Evolutionary conservation across 1,140 invertebrate genomes (phyloP).

Genomic region (Pygmarrhopalites habei): DNA sequence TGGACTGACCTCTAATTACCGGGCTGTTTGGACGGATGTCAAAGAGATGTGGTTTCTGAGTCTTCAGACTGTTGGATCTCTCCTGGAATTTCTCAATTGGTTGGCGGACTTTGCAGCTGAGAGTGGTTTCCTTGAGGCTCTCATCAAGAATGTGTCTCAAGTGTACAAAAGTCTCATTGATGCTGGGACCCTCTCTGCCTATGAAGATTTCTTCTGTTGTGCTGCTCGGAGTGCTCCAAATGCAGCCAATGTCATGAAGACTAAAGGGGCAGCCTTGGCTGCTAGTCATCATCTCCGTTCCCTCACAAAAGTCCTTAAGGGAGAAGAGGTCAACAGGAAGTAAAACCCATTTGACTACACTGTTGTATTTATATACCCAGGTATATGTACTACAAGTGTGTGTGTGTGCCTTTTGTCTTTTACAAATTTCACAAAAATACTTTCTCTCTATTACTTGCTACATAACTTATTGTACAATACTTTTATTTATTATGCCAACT

Average conservation of each 20-base stretch:
- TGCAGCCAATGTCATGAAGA: constrained; percentile 67
- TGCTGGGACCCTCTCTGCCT: constrained; percentile 75
- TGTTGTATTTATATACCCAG: no score
- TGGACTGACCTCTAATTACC: constrained; percentile 75
- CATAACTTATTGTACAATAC: no score
- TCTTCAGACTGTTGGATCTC: constrained; percentile 80
- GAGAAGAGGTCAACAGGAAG: constrained; percentile 1
- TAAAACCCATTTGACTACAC: no score
- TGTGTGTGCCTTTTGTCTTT: no score
- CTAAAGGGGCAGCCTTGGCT: constrained; percentile 57
- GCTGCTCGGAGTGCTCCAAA: constrained; percentile 62
- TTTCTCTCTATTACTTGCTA: no score
- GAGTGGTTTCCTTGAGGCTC: constrained; percentile 83
- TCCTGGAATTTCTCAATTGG: constrained; percentile 74
- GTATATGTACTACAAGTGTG: no score
- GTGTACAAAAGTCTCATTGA: constrained; percentile 72
- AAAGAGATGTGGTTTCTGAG: constrained; percentile 88
- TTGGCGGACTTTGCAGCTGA: constrained; percentile 82
- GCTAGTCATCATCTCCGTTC: constrained; percentile 36
- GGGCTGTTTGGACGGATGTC: constrained; percentile 77
- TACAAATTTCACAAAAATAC: no score
- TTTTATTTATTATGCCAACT: no score
- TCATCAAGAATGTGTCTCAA: constrained; percentile 68
- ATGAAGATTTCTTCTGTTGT: constrained; percentile 79
- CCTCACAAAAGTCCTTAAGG: constrained; percentile 33